Base-by-base conservation (phyloP, 2,888 invertebrate genomes). In the Morpho deidamia region DNA sequence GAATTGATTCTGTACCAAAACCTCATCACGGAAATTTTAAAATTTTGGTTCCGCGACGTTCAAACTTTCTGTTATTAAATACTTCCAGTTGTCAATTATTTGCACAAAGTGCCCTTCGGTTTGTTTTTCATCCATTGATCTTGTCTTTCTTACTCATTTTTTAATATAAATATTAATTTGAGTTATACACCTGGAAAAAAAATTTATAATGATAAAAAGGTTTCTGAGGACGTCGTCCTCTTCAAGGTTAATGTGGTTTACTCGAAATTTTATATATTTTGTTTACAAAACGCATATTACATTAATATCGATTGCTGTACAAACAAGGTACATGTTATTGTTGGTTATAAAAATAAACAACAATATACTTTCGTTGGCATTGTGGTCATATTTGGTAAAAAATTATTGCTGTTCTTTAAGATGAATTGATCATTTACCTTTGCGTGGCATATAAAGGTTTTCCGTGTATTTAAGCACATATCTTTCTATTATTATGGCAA, bases 11-110 rank as follows among this genome's bases (percentile, higher is more conserved):
- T 57, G 65, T 67, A 55, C 60, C 64, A 73, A 72, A 69, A 68
- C 67, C 65, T 65, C 63, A 64, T 71, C 69, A 66, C 76, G 78
- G 81, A 79, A 80, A 70, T 67, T 56, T 70, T 75, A 74, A 70
- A 67, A 73, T 72, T 71, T 68, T 66, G 70, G 70, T 76, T 72
- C 72, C 71, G 69, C 66, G 61, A 68, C 65, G 67, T 68, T 65
- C 68, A 72, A 70, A 71, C 67, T 67, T 66, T 61, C 58, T 60
- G 59, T 66, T 70, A 67, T 68, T 67, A 67, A 69, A 65, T 64
- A 62, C 65, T 62, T 56, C 59, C 60, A 55, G 61, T 55, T 54
- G 64, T 63, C 63, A 64, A 65, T 64, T 66, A 65, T 68, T 67
- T 66, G 62, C 64, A 59, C 60, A 63, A 59, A 59, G 61, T 59